Conservation (phyloP, 2,797 vertebrate genomes). For the Malurus leucopterus region DNA sequence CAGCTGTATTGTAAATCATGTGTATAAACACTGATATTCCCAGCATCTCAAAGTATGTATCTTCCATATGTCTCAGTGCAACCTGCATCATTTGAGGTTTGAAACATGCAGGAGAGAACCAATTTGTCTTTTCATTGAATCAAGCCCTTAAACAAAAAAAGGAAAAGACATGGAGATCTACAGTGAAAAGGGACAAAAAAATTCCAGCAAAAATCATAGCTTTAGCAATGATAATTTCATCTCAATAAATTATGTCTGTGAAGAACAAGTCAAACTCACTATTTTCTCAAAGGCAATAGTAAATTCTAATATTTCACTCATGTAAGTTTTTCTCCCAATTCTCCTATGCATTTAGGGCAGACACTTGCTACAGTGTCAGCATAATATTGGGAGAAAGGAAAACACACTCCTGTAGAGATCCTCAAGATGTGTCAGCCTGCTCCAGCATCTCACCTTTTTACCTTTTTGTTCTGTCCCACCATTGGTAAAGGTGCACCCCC, state of each 20-base stretch:
- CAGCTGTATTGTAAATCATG: background rate
- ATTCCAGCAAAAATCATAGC: background rate
- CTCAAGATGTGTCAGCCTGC: background rate
- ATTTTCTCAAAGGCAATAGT: background rate
- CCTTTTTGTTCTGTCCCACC: background rate
- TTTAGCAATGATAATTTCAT: background rate
- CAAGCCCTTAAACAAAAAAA: background rate
- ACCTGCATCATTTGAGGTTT: background rate
- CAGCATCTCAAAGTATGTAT: background rate
- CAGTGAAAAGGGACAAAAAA: background rate
- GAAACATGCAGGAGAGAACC: background rate
- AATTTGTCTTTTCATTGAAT: slow-evolving; percentile 12
- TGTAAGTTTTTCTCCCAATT: background rate
- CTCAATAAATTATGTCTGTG: background rate
- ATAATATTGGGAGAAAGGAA: background rate
- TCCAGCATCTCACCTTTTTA: background rate
- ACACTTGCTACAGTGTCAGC: background rate
- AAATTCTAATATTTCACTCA: background rate
- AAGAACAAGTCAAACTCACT: background rate
- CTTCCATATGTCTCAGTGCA: background rate
- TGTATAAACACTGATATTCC: background rate
- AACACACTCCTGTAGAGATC: background rate
- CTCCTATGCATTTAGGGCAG: background rate
- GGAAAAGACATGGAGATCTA: background rate
- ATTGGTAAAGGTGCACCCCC: background rate